These are phyloP conservation scores for Eretmocerus hayati DNA, from an alignment of 2,888 invertebrate species.

Conservation along the genomic window DNA sequence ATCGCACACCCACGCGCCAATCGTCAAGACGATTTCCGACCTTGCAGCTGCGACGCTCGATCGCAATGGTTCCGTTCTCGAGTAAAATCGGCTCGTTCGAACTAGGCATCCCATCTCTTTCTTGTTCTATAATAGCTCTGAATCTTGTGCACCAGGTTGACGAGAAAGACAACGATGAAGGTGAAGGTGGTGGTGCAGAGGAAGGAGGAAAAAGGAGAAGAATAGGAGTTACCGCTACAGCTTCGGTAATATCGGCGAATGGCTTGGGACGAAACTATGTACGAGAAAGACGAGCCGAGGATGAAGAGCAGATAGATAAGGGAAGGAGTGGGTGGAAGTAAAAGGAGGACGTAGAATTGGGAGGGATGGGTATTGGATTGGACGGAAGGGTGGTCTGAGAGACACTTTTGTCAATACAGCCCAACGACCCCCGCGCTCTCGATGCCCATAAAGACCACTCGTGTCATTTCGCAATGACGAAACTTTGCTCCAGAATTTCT, in stretches of 20 bases:
- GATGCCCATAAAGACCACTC: conserved; percentile 53
- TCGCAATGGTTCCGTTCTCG: conserved; percentile 46
- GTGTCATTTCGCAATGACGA: conserved; percentile 55
- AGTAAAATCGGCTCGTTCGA: not conserved
- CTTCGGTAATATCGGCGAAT: conserved; percentile 47
- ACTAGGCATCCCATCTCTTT: conserved; percentile 17
- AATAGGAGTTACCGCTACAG: no score
- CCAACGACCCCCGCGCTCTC: conserved; percentile 33
- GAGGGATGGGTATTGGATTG: no score
- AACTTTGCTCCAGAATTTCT: conserved; percentile 49
- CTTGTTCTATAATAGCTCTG: conserved; percentile 26
- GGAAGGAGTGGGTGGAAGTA: conserved; percentile 16
- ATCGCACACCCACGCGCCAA: not conserved
- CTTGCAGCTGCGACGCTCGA: conserved; percentile 45
- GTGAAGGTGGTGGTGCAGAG: conserved; percentile 17
- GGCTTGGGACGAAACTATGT: conserved; percentile 45
- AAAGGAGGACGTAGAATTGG: conserved; percentile 17
- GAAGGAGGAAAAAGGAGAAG: no score
- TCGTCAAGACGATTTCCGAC: not conserved
- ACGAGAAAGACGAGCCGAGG: conserved; percentile 23
- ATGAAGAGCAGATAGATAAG: not conserved
- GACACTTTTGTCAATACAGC: conserved; percentile 53
- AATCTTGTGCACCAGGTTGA: not conserved
- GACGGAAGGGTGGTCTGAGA: no score
- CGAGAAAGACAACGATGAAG: conserved; percentile 14